Percentiles rank a stretch among this genome's conserved stretches.
Evolutionary conservation across 2,113 vertebrate species (phyloP).

Genomic region (Centropristis striata): DNA sequence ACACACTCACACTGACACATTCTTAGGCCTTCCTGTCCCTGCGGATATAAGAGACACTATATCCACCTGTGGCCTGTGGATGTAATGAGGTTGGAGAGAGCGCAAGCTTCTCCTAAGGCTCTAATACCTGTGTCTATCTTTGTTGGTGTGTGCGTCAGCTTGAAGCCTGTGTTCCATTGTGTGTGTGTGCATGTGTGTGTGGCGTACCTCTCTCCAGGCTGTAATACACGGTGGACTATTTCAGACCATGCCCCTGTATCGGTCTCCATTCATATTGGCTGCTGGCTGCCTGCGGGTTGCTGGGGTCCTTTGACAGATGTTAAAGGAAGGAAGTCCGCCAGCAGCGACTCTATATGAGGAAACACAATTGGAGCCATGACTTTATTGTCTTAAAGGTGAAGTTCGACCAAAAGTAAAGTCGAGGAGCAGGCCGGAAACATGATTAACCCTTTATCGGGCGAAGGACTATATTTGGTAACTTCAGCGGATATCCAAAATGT

Average conservation of each 20-base stretch:
- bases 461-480: too few relatives aligned
- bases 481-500: too few relatives aligned
- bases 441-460: too few relatives aligned
- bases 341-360: constrained; percentile 74
- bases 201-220: constrained; percentile 56
- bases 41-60: constrained; percentile 36
- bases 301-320: constrained; percentile 74
- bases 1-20: constrained; percentile 21
- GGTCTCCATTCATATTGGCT: constrained; percentile 81
- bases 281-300: constrained; percentile 67
- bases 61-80: constrained; percentile 69
- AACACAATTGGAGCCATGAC: constrained; percentile 70
- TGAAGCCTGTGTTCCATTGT: constrained; percentile 29
- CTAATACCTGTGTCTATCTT: constrained; percentile 56
- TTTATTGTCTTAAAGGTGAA: constrained; percentile 79
- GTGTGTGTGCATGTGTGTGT: neutral
- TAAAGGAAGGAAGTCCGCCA: constrained; percentile 74
- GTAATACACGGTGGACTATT: constrained; percentile 75
- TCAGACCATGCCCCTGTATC: constrained; percentile 75
- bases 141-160: constrained; percentile 45
- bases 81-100: constrained; percentile 70
- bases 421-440: constrained; percentile 20
- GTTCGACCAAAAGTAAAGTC: constrained; percentile 58
- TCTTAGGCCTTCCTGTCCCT: constrained; percentile 30
- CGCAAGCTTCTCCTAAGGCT: constrained; percentile 53